These are phyloP conservation scores for Zaprionus obscuricornis DNA, from an alignment of 2,888 invertebrate genomes.

Conservation along the genomic window DNA sequence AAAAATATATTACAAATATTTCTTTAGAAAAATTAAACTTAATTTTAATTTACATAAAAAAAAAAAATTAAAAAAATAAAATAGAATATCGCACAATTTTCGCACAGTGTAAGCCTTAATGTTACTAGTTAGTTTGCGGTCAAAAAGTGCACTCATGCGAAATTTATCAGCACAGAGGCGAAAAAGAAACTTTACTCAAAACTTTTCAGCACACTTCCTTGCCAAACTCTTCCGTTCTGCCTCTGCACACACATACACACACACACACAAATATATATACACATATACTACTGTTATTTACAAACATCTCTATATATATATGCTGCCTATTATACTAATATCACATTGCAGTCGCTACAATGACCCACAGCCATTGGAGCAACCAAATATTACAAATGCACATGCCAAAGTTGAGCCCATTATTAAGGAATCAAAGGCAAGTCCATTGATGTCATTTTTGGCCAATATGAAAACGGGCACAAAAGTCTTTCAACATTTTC, in stretches of 20 bases:
- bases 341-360: conserved; percentile 79
- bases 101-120: conserved; percentile 54
- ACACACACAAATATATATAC: conserved; percentile 1
- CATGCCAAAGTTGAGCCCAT: conserved; percentile 82
- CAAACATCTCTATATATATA: conserved; percentile 1
- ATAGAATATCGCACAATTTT: no score
- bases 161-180: conserved; percentile 66
- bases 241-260: conserved; percentile 6
- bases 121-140: conserved; percentile 69
- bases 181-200: conserved; percentile 49
- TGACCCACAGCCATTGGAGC: conserved; percentile 83
- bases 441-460: conserved; percentile 84
- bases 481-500: conserved; percentile 87
- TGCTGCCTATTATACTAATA: no score
- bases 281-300: not conserved
- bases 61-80: no score
- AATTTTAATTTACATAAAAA: no score
- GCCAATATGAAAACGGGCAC: conserved; percentile 87
- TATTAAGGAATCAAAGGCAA: conserved; percentile 82
- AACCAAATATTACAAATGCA: conserved; percentile 80
- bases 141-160: conserved; percentile 73
- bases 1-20: no score
- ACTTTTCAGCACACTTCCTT: conserved; percentile 54
- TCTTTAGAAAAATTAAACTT: no score
- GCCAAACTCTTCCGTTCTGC: conserved; percentile 10